Evolutionary conservation across 2,113 vertebrate species (phyloP), one percentile per base, ranked within the genome.

Genomic region (Etheostoma cragini): DNA sequence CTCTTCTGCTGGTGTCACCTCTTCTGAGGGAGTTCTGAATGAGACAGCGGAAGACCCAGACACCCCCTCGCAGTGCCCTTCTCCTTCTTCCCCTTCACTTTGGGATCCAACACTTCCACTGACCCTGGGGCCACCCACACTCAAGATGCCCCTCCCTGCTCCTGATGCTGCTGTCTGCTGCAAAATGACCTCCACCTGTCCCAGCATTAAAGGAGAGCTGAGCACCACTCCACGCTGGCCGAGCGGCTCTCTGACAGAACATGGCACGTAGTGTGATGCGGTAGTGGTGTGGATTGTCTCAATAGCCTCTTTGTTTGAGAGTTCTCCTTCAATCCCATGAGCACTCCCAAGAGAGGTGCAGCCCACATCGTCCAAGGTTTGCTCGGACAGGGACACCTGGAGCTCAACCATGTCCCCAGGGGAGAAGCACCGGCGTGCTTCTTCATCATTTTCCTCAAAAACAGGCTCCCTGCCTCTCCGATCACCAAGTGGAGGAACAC

Each of bases 21-120:
- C 91, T 90, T 95, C 96, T 95, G 97, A 94, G 91, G 96, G 93
- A 93, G 96, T 90, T 92, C 95, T 95, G 94, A 97, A 97, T 92
- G 96, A 96, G 89, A 96, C 95, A 45, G 96, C 93, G 92, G 96
- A 97, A 95, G 97, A 94, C 94, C 96, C 95, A 94, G 96, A 96
- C 93, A 92, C 94, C 82, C 84, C 85, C 93, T 97, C 94, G 4
- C 84, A 93, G 91, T 85, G 93, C 95, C 96, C 96, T 95, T 96
- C 97, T 82, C 76, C 96, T 89, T 88, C 95, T 88, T 92, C 84
- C 76, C 78, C 80, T 80, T 79, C 85, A 45, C 87, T 88, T 73
- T 86, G 92, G 93, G 96, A 95, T 91, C 92, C 96, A 94, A 91
- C 95, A 91, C 95, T 95, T 95, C 95, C 96, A 94, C 92, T 95